A percentile compares a stretch with the other conserved stretches of the same genome.
Evolutionary conservation across 2,797 vertebrate genomes (phyloP).

Genomic region (Psittacula derbiana): DNA sequence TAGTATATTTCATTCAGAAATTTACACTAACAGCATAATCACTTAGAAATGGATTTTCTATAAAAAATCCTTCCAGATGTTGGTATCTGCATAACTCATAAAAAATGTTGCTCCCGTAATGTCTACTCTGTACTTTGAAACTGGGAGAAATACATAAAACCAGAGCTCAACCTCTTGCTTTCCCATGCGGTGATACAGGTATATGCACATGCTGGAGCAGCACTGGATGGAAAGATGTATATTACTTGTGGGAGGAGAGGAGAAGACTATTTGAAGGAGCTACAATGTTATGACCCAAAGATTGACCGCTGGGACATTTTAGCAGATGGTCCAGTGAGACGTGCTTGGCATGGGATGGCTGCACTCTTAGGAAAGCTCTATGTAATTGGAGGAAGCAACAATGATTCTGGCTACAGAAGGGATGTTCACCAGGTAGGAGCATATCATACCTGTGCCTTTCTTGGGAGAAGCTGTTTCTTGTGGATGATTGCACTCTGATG

Average conservation of each 20-base stretch:
- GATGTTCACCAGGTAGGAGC: conserved; percentile 84
- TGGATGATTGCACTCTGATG: neutral
- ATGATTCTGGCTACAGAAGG: conserved; percentile 84
- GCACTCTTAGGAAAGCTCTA: conserved; percentile 85
- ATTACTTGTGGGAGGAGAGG: conserved; percentile 90
- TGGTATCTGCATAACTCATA: neutral
- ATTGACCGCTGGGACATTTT: conserved; percentile 82
- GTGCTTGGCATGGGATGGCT: conserved; percentile 95
- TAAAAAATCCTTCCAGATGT: neutral
- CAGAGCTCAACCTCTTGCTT: neutral
- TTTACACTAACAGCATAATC: neutral
- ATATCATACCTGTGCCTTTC: neutral
- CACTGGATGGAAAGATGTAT: conserved; percentile 88
- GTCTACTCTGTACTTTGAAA: neutral
- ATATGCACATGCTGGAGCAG: conserved; percentile 90
- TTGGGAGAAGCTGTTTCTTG: neutral
- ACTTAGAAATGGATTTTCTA: neutral
- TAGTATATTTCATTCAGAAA: neutral
- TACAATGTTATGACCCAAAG: conserved; percentile 86
- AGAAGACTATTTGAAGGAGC: conserved; percentile 87
- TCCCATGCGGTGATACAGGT: conserved; percentile 74
- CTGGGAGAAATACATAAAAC: neutral
- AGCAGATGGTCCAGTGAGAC: conserved; percentile 85
- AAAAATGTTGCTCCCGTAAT: neutral
- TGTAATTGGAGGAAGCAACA: conserved; percentile 93